Base-by-base conservation (phyloP, 1,140 invertebrate species). In the Drosophila malerkotliana region DNA sequence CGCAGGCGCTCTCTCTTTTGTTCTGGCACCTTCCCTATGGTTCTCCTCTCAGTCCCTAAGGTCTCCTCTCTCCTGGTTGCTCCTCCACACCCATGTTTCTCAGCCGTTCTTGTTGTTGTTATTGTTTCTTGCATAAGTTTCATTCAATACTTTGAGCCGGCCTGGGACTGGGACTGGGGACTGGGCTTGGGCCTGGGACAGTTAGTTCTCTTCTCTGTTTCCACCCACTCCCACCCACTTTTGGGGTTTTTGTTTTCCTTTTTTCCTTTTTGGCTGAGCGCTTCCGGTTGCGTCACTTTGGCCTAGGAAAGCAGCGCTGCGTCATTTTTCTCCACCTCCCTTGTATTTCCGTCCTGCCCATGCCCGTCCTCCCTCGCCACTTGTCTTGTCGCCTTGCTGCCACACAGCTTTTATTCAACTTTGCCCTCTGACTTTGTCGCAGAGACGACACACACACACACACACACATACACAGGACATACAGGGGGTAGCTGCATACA, bases 391-490 rank as follows among this genome's bases (percentile, higher is more conserved):
- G 32, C 45, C 47, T n/a, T 66, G 30, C 59, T 66, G 30, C 59
- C 78, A 37, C 71, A 72, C 58, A 89, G 85, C 79, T 83, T 89
- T 80, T 82, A 79, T 90, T 87, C 81, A 90, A 89, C 85, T 89
- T 89, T 90, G 85, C 85, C 85, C 85, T 89, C 87, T 90, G 85
- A 90, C 79, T 88, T 88, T 88, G 79, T 71, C 66, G 45, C 77
- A 61, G 54, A 30, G 26, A 49, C 66, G 39, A 28, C n/a, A 12
- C 26, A 49, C 28, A 47, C 32, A 28, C 15, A 47, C 47, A 59
- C 10, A 10, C 44, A 41, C 47, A 64, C 6, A 48, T 7, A 21
- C 18, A 48, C 21, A 21, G 21, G 21, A 3, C 21, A 21, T 21
- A 3, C 21, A 21, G 2, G 53, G 48, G 39, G 39, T 14, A 41